Base-by-base conservation (phyloP, 2,797 vertebrate species). In the Bovichtus variegatus region DNA sequence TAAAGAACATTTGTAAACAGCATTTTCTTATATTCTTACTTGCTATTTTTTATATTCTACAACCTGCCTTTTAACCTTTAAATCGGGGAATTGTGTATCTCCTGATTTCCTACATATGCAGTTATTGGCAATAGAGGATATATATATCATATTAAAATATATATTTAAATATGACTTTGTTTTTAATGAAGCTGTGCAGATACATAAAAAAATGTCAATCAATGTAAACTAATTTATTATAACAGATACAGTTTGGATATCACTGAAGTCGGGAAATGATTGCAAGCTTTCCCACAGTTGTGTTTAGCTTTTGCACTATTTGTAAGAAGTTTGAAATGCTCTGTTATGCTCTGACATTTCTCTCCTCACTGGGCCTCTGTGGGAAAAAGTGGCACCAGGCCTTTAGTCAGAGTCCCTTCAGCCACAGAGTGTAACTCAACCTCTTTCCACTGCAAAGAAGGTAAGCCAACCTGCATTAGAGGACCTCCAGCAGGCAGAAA, bases 391-490 rank as follows among this genome's bases (percentile, higher is more conserved):
- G 70, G 81, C 61, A 73, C 41, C 23, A 2, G 43, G 58, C 38
- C 29, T 74, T 80, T 68, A 41, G 25, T 59, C 71, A 60, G 38
- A 76, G 79, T 63, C 46, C 34, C 50, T 70, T 51, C 23, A 57
- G 55, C 31, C 31, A 34, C 31, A 34, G 31, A 34, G 31, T 7
- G 91, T 85, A 94, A 92, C 78, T 74, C 68, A 63, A 87, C 82
- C 82, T 78, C 65, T 75, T 34, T 74, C 64, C 43, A 1, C 49
- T 67, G 60, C 71, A 82, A 46, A 69, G 55, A 40, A 16, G 63
- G 91, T 87, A 90, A 93, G 80, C 66, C 81, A 75, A 89, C 44
- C 91, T 87, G 64, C 73, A 29, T 71, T 77, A 77, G 59, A 53
- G 21, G 57, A 71, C 76, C 77, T 71, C 78, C 66, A 49, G 73